Base-by-base conservation (phyloP, 2,113 vertebrate species). In the Lates calcarifer region DNA sequence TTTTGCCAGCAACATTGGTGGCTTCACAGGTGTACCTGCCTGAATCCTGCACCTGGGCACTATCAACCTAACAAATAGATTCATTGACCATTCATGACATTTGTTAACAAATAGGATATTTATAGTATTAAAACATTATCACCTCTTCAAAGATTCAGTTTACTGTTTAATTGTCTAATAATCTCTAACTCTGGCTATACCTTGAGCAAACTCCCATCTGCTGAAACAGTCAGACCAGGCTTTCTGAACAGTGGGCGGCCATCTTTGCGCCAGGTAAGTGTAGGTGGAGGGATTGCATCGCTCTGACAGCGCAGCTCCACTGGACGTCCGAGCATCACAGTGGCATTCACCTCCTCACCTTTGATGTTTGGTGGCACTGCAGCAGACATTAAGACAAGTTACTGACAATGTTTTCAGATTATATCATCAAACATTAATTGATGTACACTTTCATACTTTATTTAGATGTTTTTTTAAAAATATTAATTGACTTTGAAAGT, bases 11-110 rank as follows among this genome's bases (percentile, higher is more conserved):
- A 60, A 98, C 77, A 53, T 99, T 99, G 22, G 95, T 96, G 0
- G 98, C 98, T 87, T 98, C 96, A 0, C 98, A 99, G 26, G 98
- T 97, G 67, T 99, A 99, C 41, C 98, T 96, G 70, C 97, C 98
- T 0, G 96, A 88, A 41, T 99, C 98, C 88, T 96, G 96, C 75
- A 97, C 93, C 66, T 98, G 97, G 79, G 95, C 95, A 85, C 92
- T 95, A 72, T 95, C 91, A 64, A 99, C 92, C 98, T 99, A 84
- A 57, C 87, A 72, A 58, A 37, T 3, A 66, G 47, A 82, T 68
- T 56, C 20, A 75, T 0, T 55, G 15, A 61, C 4, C 74, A 24
- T 76, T 51, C 18, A 41, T 35, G 1, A 58, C 1, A 51, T 22
- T 49, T 0, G 11, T 2, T 18, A 37, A 68, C 33, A 60, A 60